phyloP scores from a whole-genome alignment of 2,797 vertebrate genomes.

The Loriculus beryllinus region DNA sequence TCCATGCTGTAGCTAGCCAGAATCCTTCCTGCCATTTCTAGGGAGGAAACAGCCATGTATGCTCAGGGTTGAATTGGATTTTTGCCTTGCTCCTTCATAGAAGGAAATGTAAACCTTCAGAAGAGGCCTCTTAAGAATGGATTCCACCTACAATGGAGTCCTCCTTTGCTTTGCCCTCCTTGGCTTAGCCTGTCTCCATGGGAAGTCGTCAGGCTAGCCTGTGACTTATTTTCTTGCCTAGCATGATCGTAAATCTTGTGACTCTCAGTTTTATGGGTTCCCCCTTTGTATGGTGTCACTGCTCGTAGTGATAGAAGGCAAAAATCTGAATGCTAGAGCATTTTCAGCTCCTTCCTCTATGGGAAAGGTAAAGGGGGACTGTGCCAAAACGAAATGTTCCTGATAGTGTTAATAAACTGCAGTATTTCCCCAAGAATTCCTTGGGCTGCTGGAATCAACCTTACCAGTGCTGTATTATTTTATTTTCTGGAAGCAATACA shows the following conservation, averaged over 20 bases:
- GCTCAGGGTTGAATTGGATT: conserved; percentile 31
- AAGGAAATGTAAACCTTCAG: background rate
- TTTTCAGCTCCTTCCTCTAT: background rate
- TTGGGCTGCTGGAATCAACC: background rate
- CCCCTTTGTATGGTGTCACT: background rate
- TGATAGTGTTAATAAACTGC: background rate
- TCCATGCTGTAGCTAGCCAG: background rate
- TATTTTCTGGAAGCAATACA: background rate
- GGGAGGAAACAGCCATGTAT: background rate
- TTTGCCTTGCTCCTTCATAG: conserved; percentile 21
- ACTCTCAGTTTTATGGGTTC: background rate
- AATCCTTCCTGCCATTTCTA: background rate
- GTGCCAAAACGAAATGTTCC: background rate
- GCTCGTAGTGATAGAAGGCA: background rate
- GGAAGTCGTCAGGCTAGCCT: background rate
- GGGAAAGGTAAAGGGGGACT: background rate
- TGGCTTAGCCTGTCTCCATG: background rate
- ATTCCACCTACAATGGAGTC: background rate
- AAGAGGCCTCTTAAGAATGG: background rate
- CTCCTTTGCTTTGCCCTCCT: background rate
- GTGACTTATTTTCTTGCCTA: background rate
- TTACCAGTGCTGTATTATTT: background rate
- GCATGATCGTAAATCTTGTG: background rate
- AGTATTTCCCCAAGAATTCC: conserved; percentile 26
- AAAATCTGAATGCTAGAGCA: background rate